A percentile compares a stretch with the other conserved stretches of the same genome.
These are phyloP conservation scores for Argya squamiceps DNA, from an alignment of 2,797 vertebrate species.

Conservation along the genomic window DNA sequence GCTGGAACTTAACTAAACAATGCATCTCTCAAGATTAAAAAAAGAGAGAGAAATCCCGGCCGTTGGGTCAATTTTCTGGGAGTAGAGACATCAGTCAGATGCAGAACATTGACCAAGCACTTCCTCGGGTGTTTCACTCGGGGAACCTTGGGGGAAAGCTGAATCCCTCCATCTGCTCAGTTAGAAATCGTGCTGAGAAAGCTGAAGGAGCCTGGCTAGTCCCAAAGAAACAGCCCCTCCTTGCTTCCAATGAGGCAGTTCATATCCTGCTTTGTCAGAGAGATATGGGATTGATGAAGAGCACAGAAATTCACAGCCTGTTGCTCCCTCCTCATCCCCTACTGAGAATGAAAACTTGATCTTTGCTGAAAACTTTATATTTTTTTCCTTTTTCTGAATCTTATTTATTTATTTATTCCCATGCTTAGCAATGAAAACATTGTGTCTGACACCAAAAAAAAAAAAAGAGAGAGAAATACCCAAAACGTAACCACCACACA, in stretches of 20 bases:
- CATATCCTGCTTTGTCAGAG: background rate
- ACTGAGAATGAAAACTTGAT: background rate
- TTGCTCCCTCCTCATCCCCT: background rate
- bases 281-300: background rate
- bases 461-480: background rate
- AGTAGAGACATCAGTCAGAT: background rate
- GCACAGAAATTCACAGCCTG: background rate
- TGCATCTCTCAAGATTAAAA: background rate
- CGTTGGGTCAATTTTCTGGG: background rate
- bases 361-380: background rate
- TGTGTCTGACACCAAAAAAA: background rate
- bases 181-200: background rate
- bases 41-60: background rate
- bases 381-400: background rate
- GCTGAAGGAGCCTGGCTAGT: background rate
- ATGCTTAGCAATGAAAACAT: background rate
- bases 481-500: background rate
- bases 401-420: background rate
- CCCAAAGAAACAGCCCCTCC: background rate
- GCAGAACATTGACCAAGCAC: background rate
- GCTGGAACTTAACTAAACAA: conserved; percentile 11
- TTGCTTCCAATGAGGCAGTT: background rate
- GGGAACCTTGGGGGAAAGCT: background rate
- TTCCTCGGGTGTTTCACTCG: background rate
- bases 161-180: background rate